Conservation (phyloP, 1,140 invertebrate species). For the Paramacrobiotus metropolitanus region DNA sequence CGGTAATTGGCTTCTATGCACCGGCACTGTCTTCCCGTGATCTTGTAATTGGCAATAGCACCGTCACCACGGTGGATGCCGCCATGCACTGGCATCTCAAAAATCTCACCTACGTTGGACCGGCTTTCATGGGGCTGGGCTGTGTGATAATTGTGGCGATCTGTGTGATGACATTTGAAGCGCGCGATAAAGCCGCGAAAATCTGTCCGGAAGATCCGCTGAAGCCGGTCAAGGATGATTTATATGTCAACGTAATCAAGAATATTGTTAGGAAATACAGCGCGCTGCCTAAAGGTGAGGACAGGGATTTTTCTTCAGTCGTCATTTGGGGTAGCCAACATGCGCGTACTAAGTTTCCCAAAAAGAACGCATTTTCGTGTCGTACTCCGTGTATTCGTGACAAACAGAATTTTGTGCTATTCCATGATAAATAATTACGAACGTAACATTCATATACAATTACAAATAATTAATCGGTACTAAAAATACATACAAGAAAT, state of each 20-base stretch:
- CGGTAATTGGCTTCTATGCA: slow-evolving; percentile 68
- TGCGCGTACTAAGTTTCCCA: no score
- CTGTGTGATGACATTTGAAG: slow-evolving; percentile 82
- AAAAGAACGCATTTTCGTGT: no score
- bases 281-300: not conserved
- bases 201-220: slow-evolving; percentile 35
- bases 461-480: no score
- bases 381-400: no score
- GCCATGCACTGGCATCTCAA: slow-evolving; percentile 51
- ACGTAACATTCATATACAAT: no score
- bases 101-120: slow-evolving; percentile 68
- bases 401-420: not conserved
- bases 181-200: slow-evolving; percentile 58
- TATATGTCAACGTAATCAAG: not conserved
- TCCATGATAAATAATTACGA: not conserved
- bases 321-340: no score
- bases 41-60: slow-evolving; percentile 45
- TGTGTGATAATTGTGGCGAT: slow-evolving; percentile 75
- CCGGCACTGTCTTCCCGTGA: slow-evolving; percentile 48
- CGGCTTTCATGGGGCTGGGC: slow-evolving; percentile 74
- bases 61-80: slow-evolving; percentile 48
- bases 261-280: slow-evolving; percentile 2
- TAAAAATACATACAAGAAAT: no score
- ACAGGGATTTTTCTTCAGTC: not conserved
- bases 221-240: not conserved